These are phyloP conservation scores for Kradibia gibbosae DNA, from an alignment of 1,140 invertebrate genomes.

Conservation along the genomic window DNA sequence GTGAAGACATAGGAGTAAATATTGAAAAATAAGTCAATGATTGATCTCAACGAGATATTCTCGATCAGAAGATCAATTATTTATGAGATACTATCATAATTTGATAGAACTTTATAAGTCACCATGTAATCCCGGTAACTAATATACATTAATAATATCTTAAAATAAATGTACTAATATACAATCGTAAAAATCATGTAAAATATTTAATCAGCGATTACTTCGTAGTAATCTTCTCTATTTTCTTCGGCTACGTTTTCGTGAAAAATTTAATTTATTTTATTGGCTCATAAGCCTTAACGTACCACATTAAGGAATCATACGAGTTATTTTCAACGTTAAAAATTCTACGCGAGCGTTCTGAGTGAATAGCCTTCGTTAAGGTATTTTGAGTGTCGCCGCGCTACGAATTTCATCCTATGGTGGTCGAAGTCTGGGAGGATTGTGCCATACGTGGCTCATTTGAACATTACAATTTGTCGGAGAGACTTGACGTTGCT, in stretches of 20 bases:
- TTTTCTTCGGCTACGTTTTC: conserved; percentile 18
- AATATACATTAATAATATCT: conserved; percentile 37
- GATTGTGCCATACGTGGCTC: conserved; percentile 62
- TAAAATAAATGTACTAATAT: conserved; percentile 46
- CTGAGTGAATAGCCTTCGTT: conserved; percentile 67
- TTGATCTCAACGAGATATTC: no score
- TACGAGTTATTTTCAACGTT: background rate
- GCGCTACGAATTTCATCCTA: conserved; percentile 64
- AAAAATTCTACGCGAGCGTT: background rate
- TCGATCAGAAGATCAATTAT: no score
- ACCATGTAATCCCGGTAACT: no score
- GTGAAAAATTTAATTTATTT: background rate
- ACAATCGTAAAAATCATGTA: conserved; percentile 49
- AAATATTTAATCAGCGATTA: conserved; percentile 40
- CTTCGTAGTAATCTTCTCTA: conserved; percentile 16
- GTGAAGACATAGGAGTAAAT: no score
- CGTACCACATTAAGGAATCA: background rate
- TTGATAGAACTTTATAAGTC: no score
- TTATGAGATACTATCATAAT: no score
- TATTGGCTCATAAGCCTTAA: background rate
- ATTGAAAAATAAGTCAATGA: no score
- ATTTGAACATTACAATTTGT: conserved; percentile 31
- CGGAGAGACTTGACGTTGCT: conserved; percentile 1
- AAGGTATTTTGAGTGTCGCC: conserved; percentile 69
- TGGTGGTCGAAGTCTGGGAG: conserved; percentile 70